Evolutionary conservation across 2,797 vertebrate genomes (phyloP).

Genomic region (Myotis findleyi): DNA sequence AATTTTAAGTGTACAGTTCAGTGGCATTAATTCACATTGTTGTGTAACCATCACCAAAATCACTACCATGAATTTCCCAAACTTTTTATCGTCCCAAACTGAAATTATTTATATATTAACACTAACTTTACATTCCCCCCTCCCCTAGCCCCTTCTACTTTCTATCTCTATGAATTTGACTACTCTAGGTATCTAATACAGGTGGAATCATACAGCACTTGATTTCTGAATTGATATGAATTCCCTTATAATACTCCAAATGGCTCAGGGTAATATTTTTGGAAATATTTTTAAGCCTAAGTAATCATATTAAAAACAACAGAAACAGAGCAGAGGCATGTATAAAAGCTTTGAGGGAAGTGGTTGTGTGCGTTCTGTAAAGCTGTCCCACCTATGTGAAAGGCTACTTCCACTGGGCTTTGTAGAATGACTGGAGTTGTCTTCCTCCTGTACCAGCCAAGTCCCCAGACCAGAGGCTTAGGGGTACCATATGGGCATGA

Average conservation of each 20-base stretch:
- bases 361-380: background rate
- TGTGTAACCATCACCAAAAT: background rate
- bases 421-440: background rate
- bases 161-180: slow-evolving; percentile 33
- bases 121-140: background rate
- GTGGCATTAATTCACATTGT: background rate
- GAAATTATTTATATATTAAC: background rate
- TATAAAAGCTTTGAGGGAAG: background rate
- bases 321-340: background rate
- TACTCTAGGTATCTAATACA: background rate
- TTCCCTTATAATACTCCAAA: slow-evolving; percentile 45
- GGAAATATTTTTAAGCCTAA: slow-evolving; percentile 37
- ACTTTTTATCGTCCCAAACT: background rate
- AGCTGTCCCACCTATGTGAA: background rate
- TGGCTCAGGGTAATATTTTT: slow-evolving; percentile 17
- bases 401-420: background rate
- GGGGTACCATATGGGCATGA: background rate
- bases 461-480: background rate
- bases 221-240: slow-evolving; percentile 49
- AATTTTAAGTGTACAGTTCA: slow-evolving; percentile 31
- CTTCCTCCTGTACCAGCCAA: background rate
- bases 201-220: slow-evolving; percentile 4
- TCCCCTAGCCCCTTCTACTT: background rate
- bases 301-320: slow-evolving; percentile 6
- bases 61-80: background rate